A percentile compares a stretch with the other conserved stretches of the same genome.
phyloP scores from a whole-genome alignment of 2,888 invertebrate genomes.

The Napeogenes sylphis region DNA sequence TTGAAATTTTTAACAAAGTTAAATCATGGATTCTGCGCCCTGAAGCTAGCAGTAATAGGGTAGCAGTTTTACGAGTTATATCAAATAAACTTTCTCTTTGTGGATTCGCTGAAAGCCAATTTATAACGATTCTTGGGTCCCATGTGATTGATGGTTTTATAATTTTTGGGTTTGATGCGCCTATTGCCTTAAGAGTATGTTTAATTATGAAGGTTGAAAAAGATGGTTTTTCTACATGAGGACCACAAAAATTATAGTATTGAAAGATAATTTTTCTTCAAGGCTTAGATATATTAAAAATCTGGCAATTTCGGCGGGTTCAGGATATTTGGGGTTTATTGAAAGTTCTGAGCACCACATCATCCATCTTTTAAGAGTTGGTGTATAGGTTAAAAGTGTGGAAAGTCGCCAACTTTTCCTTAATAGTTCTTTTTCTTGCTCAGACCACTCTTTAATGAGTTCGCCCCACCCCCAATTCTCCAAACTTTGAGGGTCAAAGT shows the following conservation, averaged over 20 bases:
- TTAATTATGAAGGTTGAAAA: constrained; percentile 14
- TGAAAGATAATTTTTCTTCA: constrained; percentile 15
- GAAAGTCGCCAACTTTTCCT: constrained; percentile 22
- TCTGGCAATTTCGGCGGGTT: too few relatives aligned
- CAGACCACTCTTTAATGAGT: constrained; percentile 14
- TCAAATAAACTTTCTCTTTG: constrained; percentile 14
- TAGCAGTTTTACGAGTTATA: constrained; percentile 13
- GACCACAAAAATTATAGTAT: constrained; percentile 23
- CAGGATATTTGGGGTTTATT: constrained; percentile 12
- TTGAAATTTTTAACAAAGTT: too few relatives aligned
- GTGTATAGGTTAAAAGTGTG: constrained; percentile 16
- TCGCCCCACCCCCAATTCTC: constrained; percentile 30
- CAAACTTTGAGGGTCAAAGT: constrained; percentile 19
- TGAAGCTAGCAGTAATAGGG: constrained; percentile 17
- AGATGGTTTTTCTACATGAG: neutral
- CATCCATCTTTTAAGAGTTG: constrained; percentile 18
- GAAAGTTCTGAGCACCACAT: constrained; percentile 10
- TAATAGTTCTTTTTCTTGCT: constrained; percentile 19
- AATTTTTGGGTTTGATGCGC: constrained; percentile 8
- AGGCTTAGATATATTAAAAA: too few relatives aligned
- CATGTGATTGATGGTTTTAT: constrained; percentile 10
- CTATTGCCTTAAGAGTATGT: constrained; percentile 16
- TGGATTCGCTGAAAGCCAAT: constrained; percentile 12
- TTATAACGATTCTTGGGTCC: constrained; percentile 14
- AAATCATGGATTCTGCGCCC: too few relatives aligned